Evolutionary conservation across 2,797 vertebrate genomes (phyloP).

Genomic region (Acipenser oxyrinchus): DNA sequence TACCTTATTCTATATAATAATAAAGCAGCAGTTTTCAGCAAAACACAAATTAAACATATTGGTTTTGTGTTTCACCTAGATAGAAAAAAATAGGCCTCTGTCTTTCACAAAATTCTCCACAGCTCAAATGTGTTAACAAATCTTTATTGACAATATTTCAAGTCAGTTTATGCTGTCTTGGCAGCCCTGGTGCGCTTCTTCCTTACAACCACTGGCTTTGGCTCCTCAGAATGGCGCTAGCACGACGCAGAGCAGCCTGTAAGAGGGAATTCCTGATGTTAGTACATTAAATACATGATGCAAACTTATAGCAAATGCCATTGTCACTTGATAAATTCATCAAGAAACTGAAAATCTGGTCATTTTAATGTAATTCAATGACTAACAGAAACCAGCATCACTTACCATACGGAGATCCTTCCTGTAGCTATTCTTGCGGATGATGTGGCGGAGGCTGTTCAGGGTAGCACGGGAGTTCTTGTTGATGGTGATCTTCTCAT

Average conservation of each 20-base stretch:
- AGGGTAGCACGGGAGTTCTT: conserved; percentile 84
- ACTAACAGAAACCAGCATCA: too few relatives aligned
- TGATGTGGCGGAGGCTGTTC: conserved; percentile 80
- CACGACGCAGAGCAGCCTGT: conserved; percentile 79
- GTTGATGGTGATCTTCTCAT: conserved; percentile 80
- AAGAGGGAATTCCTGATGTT: not conserved
- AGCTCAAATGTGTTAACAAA: not conserved
- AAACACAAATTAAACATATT: not conserved
- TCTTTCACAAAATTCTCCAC: not conserved
- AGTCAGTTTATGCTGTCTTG: conserved; percentile 71
- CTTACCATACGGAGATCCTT: conserved; percentile 82
- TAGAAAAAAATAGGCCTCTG: not conserved
- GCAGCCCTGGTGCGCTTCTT: conserved; percentile 78
- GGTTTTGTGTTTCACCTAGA: not conserved
- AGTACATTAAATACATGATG: too few relatives aligned
- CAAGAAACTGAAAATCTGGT: not conserved
- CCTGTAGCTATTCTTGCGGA: conserved; percentile 83
- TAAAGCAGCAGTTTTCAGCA: not conserved
- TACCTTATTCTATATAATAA: too few relatives aligned
- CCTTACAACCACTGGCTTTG: conserved; percentile 87
- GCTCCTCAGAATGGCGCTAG: conserved; percentile 82
- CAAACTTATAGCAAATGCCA: too few relatives aligned
- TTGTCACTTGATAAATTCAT: not conserved
- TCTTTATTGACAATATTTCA: conserved; percentile 9
- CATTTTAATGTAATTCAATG: too few relatives aligned